Conservation (phyloP, 2,797 vertebrate genomes). For the Catamblyrhynchus diadema region DNA sequence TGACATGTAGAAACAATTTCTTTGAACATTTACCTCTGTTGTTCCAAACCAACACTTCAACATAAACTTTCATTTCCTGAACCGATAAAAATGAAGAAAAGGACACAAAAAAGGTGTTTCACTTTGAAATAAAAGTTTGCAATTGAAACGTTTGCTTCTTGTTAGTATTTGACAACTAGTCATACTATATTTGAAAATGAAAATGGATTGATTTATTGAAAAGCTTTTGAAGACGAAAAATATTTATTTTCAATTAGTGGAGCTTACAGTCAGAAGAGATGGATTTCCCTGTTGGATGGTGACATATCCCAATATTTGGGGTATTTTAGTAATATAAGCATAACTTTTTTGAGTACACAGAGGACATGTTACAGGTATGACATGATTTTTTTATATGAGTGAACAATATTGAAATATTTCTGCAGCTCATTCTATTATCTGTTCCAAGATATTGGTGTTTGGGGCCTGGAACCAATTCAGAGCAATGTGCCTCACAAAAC, state of each 20-base stretch:
- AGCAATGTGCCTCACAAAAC: not conserved
- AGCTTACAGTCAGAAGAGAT: not conserved
- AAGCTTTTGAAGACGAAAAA: not conserved
- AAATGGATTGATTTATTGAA: not conserved
- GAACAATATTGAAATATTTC: not conserved
- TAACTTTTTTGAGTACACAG: not conserved
- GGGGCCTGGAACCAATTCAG: not conserved
- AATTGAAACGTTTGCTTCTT: not conserved
- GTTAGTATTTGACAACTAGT: not conserved
- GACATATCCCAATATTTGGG: not conserved
- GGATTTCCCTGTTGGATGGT: not conserved
- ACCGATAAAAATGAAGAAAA: not conserved
- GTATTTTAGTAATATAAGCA: rapidly evolving
- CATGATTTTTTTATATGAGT: rapidly evolving
- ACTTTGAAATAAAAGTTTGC: not conserved
- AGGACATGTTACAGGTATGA: not conserved
- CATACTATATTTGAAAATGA: not conserved
- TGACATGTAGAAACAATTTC: not conserved
- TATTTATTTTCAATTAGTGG: not conserved
- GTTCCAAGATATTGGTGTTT: not conserved
- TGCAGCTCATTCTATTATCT: not conserved
- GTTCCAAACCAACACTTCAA: not conserved
- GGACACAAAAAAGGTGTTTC: not conserved
- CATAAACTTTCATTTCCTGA: not conserved
- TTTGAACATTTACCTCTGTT: not conserved